These are phyloP conservation scores for Neodiprion virginianus DNA, from an alignment of 1,140 invertebrate species.

Conservation along the genomic window DNA sequence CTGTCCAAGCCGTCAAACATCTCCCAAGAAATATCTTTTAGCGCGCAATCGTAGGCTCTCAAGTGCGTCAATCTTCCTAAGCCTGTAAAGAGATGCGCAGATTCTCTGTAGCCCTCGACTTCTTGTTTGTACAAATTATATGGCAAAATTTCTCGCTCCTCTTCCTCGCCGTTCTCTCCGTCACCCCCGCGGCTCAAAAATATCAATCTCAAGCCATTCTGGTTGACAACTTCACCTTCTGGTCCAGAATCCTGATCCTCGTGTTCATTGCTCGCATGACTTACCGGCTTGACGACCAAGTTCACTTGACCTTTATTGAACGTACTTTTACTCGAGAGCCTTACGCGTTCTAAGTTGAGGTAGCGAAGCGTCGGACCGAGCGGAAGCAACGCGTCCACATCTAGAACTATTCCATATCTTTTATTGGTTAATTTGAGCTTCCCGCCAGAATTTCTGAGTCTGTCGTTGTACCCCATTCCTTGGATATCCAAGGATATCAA, in stretches of 20 bases:
- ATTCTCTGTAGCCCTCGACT: constrained; percentile 58
- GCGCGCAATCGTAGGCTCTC: constrained; percentile 65
- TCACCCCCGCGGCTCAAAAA: constrained; percentile 51
- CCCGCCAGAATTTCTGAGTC: constrained; percentile 16
- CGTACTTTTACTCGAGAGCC: constrained; percentile 42
- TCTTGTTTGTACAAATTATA: constrained; percentile 69
- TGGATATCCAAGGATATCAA: constrained; percentile 68
- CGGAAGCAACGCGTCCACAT: constrained; percentile 46
- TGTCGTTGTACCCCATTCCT: constrained; percentile 54
- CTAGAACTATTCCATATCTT: constrained; percentile 44
- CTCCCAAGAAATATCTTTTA: constrained; percentile 71
- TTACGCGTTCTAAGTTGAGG: constrained; percentile 51
- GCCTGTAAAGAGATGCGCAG: constrained; percentile 60
- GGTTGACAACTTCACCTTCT: constrained; percentile 24
- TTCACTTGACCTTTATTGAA: constrained; percentile 47
- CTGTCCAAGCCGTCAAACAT: constrained; percentile 71
- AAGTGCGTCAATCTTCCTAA: constrained; percentile 65
- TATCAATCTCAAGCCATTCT: constrained; percentile 50
- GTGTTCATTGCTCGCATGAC: constrained; percentile 46
- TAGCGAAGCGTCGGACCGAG: constrained; percentile 47
- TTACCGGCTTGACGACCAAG: constrained; percentile 48
- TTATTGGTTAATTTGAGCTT: constrained; percentile 22
- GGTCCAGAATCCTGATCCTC: constrained; percentile 36
- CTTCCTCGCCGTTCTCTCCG: constrained; percentile 36
- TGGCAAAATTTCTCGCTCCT: constrained; percentile 66